Evolutionary conservation across 2,113 vertebrate species (phyloP), one percentile per base, ranked within the genome.

Genomic region (Tamias sibiricus): DNA sequence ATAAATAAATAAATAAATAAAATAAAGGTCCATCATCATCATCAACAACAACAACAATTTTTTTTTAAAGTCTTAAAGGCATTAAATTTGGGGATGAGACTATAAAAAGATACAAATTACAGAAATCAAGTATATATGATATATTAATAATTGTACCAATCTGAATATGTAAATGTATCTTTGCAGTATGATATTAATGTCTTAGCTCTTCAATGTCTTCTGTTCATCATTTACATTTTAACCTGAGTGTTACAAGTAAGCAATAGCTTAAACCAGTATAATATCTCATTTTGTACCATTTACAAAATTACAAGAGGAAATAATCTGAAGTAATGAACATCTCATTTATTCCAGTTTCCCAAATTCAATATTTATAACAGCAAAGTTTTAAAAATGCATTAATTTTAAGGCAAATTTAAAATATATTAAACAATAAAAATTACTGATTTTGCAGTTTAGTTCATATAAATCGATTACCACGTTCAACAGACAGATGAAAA

Each of bases 281-380:
- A 69, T 30, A 44, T 82, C 62, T 92, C 40, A 94, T 81, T 87
- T 74, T 28, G 20, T 0, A 7, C 26, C 35, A 64, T 90, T 95
- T 95, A 88, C 54, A 92, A 72, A 87, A 77, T 95, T 74, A 8
- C 26, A 44, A 85, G 32, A 83, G 30, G 11, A 81, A 68, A 76
- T 79, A 59, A 83, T 88, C 66, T 84, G 52, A 84, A 20, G 3
- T 94, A 84, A 69, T 62, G 13, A 68, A 44, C 40, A 79, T 52
- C 44, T 86, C 22, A 82, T 6, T 82, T 49, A 64, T 82, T 87
- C 11, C 11, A 54, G 2, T 49, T 91, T 87, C 85, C 28, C 22
- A 35, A 89, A n/a, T 40, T 35, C 82, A 77, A 82, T 87, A 79
- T 26, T 80, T 87, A 40, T 52, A 77, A n/a, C 24, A 81, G 49